Base-by-base conservation (phyloP, 1,140 invertebrate genomes). In the Zaprionus nigranus region DNA sequence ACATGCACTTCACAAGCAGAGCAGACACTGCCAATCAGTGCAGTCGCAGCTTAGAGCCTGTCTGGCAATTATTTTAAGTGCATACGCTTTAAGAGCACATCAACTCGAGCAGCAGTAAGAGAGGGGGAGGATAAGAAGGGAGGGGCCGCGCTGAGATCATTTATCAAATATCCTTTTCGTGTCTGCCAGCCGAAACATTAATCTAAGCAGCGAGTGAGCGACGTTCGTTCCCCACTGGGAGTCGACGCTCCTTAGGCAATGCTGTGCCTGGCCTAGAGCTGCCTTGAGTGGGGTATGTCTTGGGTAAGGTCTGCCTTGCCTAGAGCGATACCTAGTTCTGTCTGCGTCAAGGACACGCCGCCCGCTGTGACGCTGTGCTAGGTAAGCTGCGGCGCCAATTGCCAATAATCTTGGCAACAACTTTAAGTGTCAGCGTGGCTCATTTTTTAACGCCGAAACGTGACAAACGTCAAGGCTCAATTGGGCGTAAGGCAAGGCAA, bases 111-210 rank as follows among this genome's bases (percentile, higher is more conserved):
- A 24, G 66, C 40, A 1, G 17, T 2, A 17, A 17, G n/a, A 5
- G n/a, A 17, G 40, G n/a, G n/a, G 40, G 2, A 0, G 5, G 40
- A 6, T 40, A 15, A 43, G 40, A 6, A 9, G 30, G 2, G 40
- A n/a, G n/a, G 2, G n/a, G 6, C 75, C 28, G 43, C 24, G 38
- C 26, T 56, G 26, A 58, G 49, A 88, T 87, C 83, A 88, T 87
- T 87, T 87, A 87, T 87, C 84, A 87, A 87, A 88, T 83, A 84
- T 88, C 83, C 84, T 70, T 88, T 46, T 81, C 78, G 77, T 81
- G 73, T 88, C 77, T 88, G 84, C 77, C 56, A 75, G 72, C 40
- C 66, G 54, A 68, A 87, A 75, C 84, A 87, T 87, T 87, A 87
- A 88, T 87, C 83, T 87, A 78, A 78, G 75, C 71, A 24, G 7